Percentiles rank a stretch among this genome's conserved stretches.
These are phyloP conservation scores for Spea multiplicata DNA, from an alignment of 2,113 vertebrate species.

Conservation along the genomic window DNA sequence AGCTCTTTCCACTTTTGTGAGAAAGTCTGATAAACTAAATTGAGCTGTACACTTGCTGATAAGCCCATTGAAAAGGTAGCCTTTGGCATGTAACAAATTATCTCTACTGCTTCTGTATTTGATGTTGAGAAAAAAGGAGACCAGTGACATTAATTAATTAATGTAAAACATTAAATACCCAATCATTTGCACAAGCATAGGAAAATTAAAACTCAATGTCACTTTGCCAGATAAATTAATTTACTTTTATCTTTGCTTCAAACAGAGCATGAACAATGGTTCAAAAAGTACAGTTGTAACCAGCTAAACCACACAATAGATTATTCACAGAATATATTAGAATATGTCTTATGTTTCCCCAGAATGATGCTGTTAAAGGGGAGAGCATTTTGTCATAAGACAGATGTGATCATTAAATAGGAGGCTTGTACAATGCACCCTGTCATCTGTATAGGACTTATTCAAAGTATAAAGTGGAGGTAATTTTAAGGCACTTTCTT, in stretches of 20 bases:
- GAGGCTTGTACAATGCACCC: too few relatives aligned
- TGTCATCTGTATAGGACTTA: too few relatives aligned
- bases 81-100: constrained; percentile 42
- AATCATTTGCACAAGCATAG: background rate
- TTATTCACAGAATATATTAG: too few relatives aligned
- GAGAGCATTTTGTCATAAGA: too few relatives aligned
- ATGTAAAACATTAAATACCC: constrained; percentile 28
- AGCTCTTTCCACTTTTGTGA: constrained; percentile 15
- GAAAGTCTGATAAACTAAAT: constrained; percentile 37
- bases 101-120: constrained; percentile 26
- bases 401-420: too few relatives aligned
- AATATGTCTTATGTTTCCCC: too few relatives aligned
- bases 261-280: constrained; percentile 16
- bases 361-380: too few relatives aligned
- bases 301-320: too few relatives aligned
- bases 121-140: constrained; percentile 14
- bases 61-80: constrained; percentile 46
- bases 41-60: constrained; percentile 37
- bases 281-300: background rate
- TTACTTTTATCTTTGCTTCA: constrained; percentile 12
- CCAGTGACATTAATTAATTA: constrained; percentile 40
- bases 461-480: too few relatives aligned
- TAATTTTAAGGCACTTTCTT: too few relatives aligned
- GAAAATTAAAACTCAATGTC: constrained; percentile 21
- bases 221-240: constrained; percentile 23